These are phyloP conservation scores for Procavia capensis DNA, from an alignment of 2,113 vertebrate genomes.

Conservation along the genomic window DNA sequence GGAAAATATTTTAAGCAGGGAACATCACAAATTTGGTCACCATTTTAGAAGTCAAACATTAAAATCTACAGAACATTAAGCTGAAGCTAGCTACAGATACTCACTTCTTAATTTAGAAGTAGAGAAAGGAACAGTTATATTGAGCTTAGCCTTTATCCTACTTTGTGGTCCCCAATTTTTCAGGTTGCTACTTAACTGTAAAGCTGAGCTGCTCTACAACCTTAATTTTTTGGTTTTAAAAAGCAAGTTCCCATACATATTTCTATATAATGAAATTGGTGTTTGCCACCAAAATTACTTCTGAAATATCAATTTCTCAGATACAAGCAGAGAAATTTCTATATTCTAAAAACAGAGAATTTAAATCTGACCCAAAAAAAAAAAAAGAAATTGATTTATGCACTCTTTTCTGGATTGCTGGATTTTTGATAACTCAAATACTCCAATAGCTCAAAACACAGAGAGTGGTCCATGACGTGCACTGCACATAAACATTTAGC, in stretches of 20 bases:
- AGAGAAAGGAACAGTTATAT: conserved; percentile 14
- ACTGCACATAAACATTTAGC: conserved; percentile 59
- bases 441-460: conserved; percentile 54
- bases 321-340: neutral
- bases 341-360: conserved; percentile 5
- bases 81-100: neutral
- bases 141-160: conserved; percentile 12
- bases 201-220: neutral
- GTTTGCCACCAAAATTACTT: conserved; percentile 17
- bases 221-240: conserved; percentile 24
- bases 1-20: conserved; percentile 44
- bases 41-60: conserved; percentile 36
- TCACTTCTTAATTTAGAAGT: conserved; percentile 17
- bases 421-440: conserved; percentile 46
- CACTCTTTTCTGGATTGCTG: conserved; percentile 5
- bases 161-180: neutral
- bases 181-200: neutral
- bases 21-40: conserved; percentile 17
- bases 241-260: conserved; percentile 46
- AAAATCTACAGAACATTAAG: conserved; percentile 47
- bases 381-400: neutral
- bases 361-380: conserved; percentile 43
- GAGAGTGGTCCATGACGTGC: conserved; percentile 64
- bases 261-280: neutral
- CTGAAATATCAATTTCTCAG: conserved; percentile 35